phyloP scores from a whole-genome alignment of 2,113 vertebrate species.

The Ammodytes marinus region DNA sequence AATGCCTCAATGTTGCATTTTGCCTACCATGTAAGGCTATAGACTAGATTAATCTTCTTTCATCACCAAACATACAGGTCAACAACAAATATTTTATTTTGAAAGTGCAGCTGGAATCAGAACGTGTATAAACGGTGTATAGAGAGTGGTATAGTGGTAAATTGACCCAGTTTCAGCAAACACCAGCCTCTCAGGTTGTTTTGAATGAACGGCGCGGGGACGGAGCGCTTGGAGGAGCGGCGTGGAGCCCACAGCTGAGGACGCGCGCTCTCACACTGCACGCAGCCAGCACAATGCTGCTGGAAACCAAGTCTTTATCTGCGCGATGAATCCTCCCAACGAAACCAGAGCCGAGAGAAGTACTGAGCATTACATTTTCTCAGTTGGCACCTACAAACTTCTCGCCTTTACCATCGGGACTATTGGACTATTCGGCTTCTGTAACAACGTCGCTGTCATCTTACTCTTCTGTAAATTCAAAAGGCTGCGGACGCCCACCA shows the following conservation, averaged over 20 bases:
- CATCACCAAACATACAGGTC: neutral
- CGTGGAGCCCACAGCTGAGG: neutral
- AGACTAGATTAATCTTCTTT: too few relatives aligned
- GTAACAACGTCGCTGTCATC: conserved; percentile 89
- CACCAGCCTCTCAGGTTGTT: conserved; percentile 23
- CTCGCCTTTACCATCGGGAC: conserved; percentile 88
- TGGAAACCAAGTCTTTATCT: conserved; percentile 39
- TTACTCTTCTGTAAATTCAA: conserved; percentile 89
- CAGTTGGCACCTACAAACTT: conserved; percentile 88
- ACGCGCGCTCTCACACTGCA: conserved; percentile 6
- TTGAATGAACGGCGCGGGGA: conserved; percentile 61
- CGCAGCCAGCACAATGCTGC: conserved; percentile 69
- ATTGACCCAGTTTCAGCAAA: conserved; percentile 64
- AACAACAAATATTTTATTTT: conserved; percentile 19
- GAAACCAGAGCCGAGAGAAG: conserved; percentile 67
- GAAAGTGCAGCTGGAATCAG: neutral
- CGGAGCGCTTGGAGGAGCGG: conserved; percentile 34
- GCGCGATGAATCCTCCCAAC: conserved; percentile 82
- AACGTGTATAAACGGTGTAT: rapidly evolving
- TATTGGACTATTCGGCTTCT: conserved; percentile 88
- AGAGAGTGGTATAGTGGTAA: conserved; percentile 11
- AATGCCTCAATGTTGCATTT: too few relatives aligned
- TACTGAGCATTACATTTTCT: conserved; percentile 79
- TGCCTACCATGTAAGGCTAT: too few relatives aligned
- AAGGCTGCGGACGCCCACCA: conserved; percentile 89